Evolutionary conservation across 2,113 vertebrate genomes (phyloP), one percentile per base, ranked within the genome.

Genomic region (Gnathonemus echidnorhynchus): DNA sequence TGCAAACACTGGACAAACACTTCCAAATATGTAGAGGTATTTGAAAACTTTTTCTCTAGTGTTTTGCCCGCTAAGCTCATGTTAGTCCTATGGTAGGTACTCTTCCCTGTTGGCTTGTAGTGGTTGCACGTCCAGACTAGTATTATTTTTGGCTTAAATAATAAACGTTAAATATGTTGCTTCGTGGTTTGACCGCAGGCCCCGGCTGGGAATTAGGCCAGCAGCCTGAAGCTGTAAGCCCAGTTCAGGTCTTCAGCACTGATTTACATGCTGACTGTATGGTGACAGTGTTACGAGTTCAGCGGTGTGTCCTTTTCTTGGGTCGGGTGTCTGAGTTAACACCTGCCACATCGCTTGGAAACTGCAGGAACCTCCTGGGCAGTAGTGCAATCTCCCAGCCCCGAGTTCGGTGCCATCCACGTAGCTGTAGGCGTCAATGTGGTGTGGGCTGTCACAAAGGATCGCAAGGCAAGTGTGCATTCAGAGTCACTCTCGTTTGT

Each of bases 391-490:
- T 97, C 98, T 86, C 98, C 98, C 2, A 96, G 94, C 83, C 89
- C 97, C 6, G 98, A 97, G 74, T 96, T 97, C 0, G 97, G 97
- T 45, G 97, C 97, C 88, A 95, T 96, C 92, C 98, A 99, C 0
- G 93, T 99, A 21, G 96, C 98, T 0, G 98, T 97, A 88, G 98
- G 98, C 7, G 92, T 96, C 11, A 96, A 96, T 17, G 98, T 98
- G 11, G 97, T 99, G 87, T 99, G 98, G 98, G 98, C 97, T 13
- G 91, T 99, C 88, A 99, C 98, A 24, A 99, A 99, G 90, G 98
- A 99, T 39, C 96, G 96, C 91, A 99, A 98, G 93, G 98, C 99
- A 95, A 97, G 96, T 90, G 13, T 31, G 31, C 11, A 5, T 24
- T 3, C 85, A 15, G 13, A 80, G 31, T 80, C 74, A 42, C 74